These are phyloP conservation scores for Tragelaphus eurycerus DNA, from an alignment of 2,797 vertebrate genomes.

Conservation along the genomic window DNA sequence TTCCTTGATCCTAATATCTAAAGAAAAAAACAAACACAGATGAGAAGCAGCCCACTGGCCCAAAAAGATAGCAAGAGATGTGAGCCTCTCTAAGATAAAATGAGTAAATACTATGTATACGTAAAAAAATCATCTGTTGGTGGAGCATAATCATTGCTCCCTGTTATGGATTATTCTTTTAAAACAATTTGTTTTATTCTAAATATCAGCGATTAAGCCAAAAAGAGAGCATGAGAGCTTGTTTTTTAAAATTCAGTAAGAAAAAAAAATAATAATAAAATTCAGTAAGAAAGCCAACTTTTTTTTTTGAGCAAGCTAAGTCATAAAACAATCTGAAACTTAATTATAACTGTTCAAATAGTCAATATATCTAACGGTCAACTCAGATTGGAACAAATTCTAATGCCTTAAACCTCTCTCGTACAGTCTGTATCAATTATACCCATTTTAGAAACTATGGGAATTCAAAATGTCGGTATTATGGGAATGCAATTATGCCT, in stretches of 20 bases:
- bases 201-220: constrained; percentile 64
- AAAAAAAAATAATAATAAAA: not conserved
- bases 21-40: constrained; percentile 72
- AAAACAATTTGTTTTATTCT: constrained; percentile 63
- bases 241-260: constrained; percentile 1
- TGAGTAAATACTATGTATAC: constrained; percentile 54
- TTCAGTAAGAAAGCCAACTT: not conserved
- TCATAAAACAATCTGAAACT: constrained; percentile 41
- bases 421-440: not conserved
- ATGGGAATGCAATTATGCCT: not conserved
- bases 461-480: not conserved
- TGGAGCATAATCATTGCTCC: constrained; percentile 42
- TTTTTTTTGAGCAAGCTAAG: not conserved
- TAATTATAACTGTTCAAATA: constrained; percentile 6
- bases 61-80: constrained; percentile 55
- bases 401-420: constrained; percentile 32
- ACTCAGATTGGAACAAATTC: constrained; percentile 21
- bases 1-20: constrained; percentile 98
- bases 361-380: constrained; percentile 17
- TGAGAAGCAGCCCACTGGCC: constrained; percentile 71
- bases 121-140: constrained; percentile 63
- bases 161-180: constrained; percentile 56
- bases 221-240: not conserved
- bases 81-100: constrained; percentile 55
- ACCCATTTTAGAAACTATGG: not conserved